These are phyloP conservation scores for Masticophis lateralis DNA, from an alignment of 2,797 vertebrate genomes.

Conservation along the genomic window DNA sequence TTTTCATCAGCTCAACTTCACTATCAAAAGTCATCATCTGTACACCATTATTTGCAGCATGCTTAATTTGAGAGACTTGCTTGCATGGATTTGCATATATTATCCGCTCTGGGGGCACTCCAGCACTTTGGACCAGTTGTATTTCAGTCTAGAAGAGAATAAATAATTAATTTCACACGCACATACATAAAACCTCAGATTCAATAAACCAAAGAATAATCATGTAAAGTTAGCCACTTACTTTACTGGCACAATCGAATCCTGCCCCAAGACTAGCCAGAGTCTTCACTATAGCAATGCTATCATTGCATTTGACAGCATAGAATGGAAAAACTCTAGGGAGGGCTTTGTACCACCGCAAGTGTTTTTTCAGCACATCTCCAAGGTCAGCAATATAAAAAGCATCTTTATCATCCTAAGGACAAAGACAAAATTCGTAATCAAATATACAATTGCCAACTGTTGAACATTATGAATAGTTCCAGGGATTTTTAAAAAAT, in stretches of 20 bases:
- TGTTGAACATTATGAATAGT: not conserved
- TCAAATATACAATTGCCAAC: not conserved
- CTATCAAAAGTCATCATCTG: slow-evolving; percentile 99
- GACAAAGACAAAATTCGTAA: slow-evolving; percentile 18
- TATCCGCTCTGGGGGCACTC: slow-evolving; percentile 87
- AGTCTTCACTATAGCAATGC: slow-evolving; percentile 83
- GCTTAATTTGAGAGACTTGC: slow-evolving; percentile 97
- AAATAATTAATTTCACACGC: not conserved
- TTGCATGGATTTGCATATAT: slow-evolving; percentile 99
- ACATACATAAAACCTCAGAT: not conserved
- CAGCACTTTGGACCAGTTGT: slow-evolving; percentile 89
- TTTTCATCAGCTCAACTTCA: slow-evolving; percentile 94
- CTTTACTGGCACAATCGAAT: slow-evolving; percentile 98
- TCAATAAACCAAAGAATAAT: fast-evolving
- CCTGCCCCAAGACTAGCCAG: slow-evolving; percentile 88
- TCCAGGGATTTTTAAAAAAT: not conserved
- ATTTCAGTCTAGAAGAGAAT: slow-evolving; percentile 84
- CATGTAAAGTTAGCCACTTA: slow-evolving; percentile 48
- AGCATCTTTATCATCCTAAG: slow-evolving; percentile 93
- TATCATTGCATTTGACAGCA: slow-evolving; percentile 94
- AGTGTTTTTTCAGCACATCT: slow-evolving; percentile 91
- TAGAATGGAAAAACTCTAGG: slow-evolving; percentile 92
- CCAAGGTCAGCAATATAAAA: slow-evolving; percentile 96
- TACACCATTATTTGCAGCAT: slow-evolving; percentile 89
- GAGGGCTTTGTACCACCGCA: slow-evolving; percentile 86